Base-by-base conservation (phyloP, 2,113 vertebrate species). In the Caloenas nicobarica region DNA sequence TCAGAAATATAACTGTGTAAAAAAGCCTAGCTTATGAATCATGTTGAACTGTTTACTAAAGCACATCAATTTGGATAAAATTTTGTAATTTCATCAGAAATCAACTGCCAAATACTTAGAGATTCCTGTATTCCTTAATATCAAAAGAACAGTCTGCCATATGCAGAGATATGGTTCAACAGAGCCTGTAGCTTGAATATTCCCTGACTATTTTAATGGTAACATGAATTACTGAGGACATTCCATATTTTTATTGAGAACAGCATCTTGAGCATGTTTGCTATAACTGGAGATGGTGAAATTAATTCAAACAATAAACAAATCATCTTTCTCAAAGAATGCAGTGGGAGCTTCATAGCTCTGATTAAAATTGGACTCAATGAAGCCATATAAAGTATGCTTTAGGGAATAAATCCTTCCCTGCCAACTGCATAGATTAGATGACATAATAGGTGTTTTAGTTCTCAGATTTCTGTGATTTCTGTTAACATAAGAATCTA, bases 301-400 rank as follows among this genome's bases (percentile, higher is more conserved):
- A 95, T 86, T 34, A 89, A 93, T 93, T 94, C 62, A 83, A 89
- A 86, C 40, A 94, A 66, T 88, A 96, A 92, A 89, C 21, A 93
- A 93, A 89, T 83, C 62, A 44, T 8, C 34, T 73, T 88, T 88
- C 46, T 84, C 15, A 70, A 65, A 79, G 58, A 84, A 91, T 83
- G n/a, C 62, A 69, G 57, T 66, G 84, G 33, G 38, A 91, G n/a
- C 46, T 70, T 88, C 62, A 51, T 5, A 9, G 31, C 13, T 94
- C 58, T 42, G 38, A 77, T 91, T 91, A 65, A 91, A 95, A 89
- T 58, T 50, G 38, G 33, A 88, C 28, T 66, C 50, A 80, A 70
- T 88, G 48, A 90, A 91, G 38, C 16, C 5, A 19, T 42, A 24
- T 77, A 71, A 95, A 93, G 91, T 80, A 70, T 7, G 38, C n/a